phyloP scores from a whole-genome alignment of 2,888 invertebrate genomes.

The Torymus auratus region DNA sequence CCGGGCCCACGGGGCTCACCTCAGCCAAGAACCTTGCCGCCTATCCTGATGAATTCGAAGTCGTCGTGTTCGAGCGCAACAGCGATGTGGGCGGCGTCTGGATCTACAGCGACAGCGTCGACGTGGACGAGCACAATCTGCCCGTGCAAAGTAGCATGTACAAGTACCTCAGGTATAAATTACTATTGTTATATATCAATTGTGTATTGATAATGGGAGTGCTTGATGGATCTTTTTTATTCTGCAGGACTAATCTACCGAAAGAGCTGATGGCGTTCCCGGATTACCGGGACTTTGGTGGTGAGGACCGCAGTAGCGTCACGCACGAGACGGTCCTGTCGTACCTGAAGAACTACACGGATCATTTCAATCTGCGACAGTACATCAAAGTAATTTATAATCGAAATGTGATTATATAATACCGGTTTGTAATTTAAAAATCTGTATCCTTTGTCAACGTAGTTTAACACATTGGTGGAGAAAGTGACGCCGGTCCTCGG shows the following conservation, averaged over 20 bases:
- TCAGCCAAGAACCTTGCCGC: constrained; percentile 81
- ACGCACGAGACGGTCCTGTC: not conserved
- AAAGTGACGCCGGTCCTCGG: constrained; percentile 71
- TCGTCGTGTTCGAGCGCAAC: constrained; percentile 84
- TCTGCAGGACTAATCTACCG: constrained; percentile 11
- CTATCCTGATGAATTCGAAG: constrained; percentile 77
- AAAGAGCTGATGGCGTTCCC: constrained; percentile 13
- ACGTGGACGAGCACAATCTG: constrained; percentile 81
- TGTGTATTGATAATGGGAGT: too few species aligned
- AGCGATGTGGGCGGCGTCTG: constrained; percentile 87
- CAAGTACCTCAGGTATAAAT: constrained; percentile 81
- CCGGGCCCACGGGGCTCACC: constrained; percentile 86
- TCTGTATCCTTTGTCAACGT: constrained; percentile 69
- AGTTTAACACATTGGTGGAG: constrained; percentile 78
- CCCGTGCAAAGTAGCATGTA: constrained; percentile 90
- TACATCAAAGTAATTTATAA: constrained; percentile 80
- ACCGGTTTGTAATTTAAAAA: not conserved
- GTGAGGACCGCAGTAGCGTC: not conserved
- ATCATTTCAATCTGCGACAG: constrained; percentile 24
- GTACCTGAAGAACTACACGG: constrained; percentile 22
- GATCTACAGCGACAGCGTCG: constrained; percentile 84
- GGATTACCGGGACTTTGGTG: not conserved
- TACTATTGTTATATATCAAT: too few species aligned
- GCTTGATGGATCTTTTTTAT: too few species aligned
- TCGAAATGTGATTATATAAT: constrained; percentile 26